Percentiles rank a stretch among this genome's conserved stretches.
Conservation (phyloP, 2,888 invertebrate species). For the Syritta pipiens region DNA sequence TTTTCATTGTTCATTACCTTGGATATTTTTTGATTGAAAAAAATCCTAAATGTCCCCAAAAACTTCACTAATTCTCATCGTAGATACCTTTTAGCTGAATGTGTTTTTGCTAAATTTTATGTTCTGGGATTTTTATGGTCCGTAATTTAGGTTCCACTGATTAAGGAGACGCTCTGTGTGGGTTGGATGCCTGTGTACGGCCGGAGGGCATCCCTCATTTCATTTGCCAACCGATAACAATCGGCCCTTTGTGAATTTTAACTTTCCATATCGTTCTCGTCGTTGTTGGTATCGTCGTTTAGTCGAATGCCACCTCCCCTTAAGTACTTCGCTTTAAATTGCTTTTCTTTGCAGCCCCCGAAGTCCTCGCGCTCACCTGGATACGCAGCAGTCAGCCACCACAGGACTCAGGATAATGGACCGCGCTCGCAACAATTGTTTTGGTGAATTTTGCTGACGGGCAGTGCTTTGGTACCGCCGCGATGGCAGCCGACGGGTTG, state of each 20-base stretch:
- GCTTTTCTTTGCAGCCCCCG: conserved; percentile 34
- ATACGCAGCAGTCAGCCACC: conserved; percentile 24
- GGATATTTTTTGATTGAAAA: too few species aligned
- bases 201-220: conserved; percentile 53
- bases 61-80: conserved; percentile 46
- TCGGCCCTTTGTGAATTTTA: conserved; percentile 42
- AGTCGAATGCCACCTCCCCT: not conserved
- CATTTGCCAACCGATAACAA: conserved; percentile 46
- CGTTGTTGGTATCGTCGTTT: too few species aligned
- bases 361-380: conserved; percentile 13
- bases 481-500: conserved; percentile 12
- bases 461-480: not conserved
- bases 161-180: conserved; percentile 21
- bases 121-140: conserved; percentile 45
- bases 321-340: conserved; percentile 44
- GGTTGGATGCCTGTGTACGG: not conserved
- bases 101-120: conserved; percentile 56
- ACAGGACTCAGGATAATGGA: conserved; percentile 27
- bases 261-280: conserved; percentile 16
- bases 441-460: not conserved
- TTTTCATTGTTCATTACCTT: too few species aligned
- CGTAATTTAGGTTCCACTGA: conserved; percentile 59
- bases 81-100: conserved; percentile 57
- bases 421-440: not conserved
- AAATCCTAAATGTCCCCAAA: too few species aligned